Base-by-base conservation (phyloP, 2,888 invertebrate genomes). In the Cyaniris semiargus region DNA sequence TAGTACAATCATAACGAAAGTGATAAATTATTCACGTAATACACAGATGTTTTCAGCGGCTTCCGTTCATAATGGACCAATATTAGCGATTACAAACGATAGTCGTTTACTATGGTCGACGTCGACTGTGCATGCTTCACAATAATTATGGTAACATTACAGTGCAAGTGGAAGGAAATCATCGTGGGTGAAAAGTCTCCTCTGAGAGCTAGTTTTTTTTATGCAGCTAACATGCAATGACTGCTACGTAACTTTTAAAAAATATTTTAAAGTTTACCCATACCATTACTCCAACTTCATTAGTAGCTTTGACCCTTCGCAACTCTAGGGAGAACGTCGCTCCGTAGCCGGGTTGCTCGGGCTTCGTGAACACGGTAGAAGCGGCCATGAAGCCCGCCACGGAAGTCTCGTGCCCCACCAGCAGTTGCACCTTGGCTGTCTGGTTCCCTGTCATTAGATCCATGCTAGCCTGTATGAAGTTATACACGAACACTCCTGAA, bases 401-500 rank as follows among this genome's bases (percentile, higher is more conserved):
- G 21, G 72, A 44, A 38, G n/a, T 21, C 72, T 44, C 72, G 72
- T 72, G 72, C 8, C 72, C 72, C 3, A 44, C 27, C 44, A 38
- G 38, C 72, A 72, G 10, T 15, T 21, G 21, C 44, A 72, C 44
- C 21, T 44, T 72, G 44, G 10, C 7, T 10, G 23, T 38, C 38
- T n/a, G 1, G 1, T 23, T 72, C 6, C 44, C 72, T 15, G 44
- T 8, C 13, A 72, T 72, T 13, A 3, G 1, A 10, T 5, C 44
- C 21, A 5, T 10, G 23, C 72, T 72, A 15, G 38, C 72, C n/a
- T 44, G 38, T 38, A 72, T 72, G 10, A 72, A 72, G 10, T 72
- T n/a, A 44, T 44, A 38, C n/a, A 72, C 38, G n/a, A 44, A 13
- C 10, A 72, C 72, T 23, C 72, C 72, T 72, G 72, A 13, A 38